Percentiles rank a stretch among this genome's conserved stretches.
Evolutionary conservation across 2,888 invertebrate species (phyloP).

Genomic region (Pegoplata infirma): DNA sequence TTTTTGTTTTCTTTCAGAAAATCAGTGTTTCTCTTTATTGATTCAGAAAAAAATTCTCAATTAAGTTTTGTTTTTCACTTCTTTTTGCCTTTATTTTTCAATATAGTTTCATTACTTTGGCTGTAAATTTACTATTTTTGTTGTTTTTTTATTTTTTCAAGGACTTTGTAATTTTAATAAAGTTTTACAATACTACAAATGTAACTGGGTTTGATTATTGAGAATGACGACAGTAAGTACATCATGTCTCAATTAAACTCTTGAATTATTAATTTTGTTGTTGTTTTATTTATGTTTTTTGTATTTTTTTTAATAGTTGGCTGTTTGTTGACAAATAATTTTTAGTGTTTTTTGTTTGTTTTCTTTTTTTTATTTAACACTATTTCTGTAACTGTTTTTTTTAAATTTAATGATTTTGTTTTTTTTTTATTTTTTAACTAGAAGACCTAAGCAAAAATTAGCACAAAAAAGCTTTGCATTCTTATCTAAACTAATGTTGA

Average conservation of each 20-base stretch:
- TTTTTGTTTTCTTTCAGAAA: constrained; percentile 78
- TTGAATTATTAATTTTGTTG: not conserved
- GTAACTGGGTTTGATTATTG: constrained; percentile 43
- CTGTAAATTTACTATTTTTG: constrained; percentile 38
- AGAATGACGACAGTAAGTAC: constrained; percentile 36
- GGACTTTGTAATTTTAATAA: constrained; percentile 55
- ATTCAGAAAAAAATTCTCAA: constrained; percentile 76
- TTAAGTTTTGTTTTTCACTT: constrained; percentile 64
- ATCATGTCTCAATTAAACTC: constrained; percentile 29
- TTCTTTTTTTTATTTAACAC: constrained; percentile 53
- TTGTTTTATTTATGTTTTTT: constrained; percentile 52
- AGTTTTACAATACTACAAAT: constrained; percentile 54
- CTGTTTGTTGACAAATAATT: constrained; percentile 59
- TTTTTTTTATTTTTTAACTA: constrained; percentile 54
- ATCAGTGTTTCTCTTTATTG: constrained; percentile 76
- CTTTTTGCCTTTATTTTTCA: constrained; percentile 21
- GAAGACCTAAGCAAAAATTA: constrained; percentile 62
- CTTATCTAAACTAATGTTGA: constrained; percentile 58
- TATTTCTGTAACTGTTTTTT: constrained; percentile 57
- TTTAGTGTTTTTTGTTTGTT: constrained; percentile 37
- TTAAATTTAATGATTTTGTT: constrained; percentile 40
- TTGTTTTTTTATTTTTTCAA: constrained; percentile 48
- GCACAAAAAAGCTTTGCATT: constrained; percentile 63
- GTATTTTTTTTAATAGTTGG: constrained; percentile 36
- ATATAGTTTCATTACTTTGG: constrained; percentile 43